Evolutionary conservation across 2,113 vertebrate species (phyloP), one percentile per base, ranked within the genome.

Genomic region (Silurus asotus): DNA sequence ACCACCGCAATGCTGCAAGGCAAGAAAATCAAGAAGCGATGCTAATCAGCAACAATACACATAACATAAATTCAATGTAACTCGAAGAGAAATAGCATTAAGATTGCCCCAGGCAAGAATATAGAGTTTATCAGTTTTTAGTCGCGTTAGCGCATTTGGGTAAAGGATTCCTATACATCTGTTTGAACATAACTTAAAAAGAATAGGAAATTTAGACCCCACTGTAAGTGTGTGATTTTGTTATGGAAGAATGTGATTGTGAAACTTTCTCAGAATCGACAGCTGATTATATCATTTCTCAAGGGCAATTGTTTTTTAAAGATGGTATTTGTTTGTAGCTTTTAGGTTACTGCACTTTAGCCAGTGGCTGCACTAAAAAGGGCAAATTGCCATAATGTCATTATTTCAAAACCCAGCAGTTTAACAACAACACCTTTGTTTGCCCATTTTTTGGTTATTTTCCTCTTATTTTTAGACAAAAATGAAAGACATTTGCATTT

Each of bases 381-480:
- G 48, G 6, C 23, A 55, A 17, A 28, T 56, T 62, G 80, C 10
- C 78, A 74, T 86, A 20, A 75, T n/a, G 3, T 56, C 49, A 69
- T 79, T 74, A 67, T 53, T n/a, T 72, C 90, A 87, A 93, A 92
- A 90, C 82, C 53, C 81, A 48, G 81, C 10, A 78, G 89, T 89
- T 45, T 49, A 56, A n/a, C 25, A 61, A 15, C 53, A 28, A 19
- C 10, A 28, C 13, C 8, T 45, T 58, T 69, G 28, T 6, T 25
- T 84, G 59, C 14, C 14, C 15, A 45, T 78, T 64, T 17, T 28
- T 55, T 55, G 62, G 20, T 19, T 53, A 51, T n/a, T 56, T 37
- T 4, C 2, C 48, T 61, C 25, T 17, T n/a, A 78, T 58, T 49
- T 56, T 37, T 25, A 83, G 15, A 56, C 48, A 23, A 49, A 37